phyloP scores from a whole-genome alignment of 2,888 invertebrate genomes.

The Cephus pygmeus region DNA sequence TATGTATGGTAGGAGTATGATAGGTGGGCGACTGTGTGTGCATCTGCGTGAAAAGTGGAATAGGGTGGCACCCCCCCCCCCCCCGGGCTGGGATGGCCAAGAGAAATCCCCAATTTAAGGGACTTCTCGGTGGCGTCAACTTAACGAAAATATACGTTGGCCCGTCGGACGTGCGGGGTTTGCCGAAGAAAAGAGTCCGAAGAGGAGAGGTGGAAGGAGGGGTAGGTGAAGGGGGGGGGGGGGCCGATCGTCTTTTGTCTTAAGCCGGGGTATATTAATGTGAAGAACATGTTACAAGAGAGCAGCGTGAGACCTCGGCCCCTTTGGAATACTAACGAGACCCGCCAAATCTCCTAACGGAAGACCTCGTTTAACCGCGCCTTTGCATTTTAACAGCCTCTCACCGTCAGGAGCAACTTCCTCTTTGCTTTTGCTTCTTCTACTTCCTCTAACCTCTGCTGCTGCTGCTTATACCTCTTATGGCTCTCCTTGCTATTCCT shows the following conservation, averaged over 20 bases:
- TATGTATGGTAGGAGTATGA: neutral
- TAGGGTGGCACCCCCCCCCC: neutral
- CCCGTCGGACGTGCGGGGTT: constrained; percentile 37
- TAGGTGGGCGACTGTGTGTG: neutral
- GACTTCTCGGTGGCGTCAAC: constrained; percentile 56
- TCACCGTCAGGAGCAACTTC: constrained; percentile 31
- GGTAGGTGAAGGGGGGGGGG: constrained; percentile 18
- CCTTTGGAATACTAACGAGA: constrained; percentile 61
- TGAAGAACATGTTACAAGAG: constrained; percentile 61
- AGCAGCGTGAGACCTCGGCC: constrained; percentile 26
- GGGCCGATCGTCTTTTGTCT: constrained; percentile 60
- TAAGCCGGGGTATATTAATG: constrained; percentile 65
- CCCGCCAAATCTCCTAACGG: constrained; percentile 54
- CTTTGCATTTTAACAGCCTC: constrained; percentile 64
- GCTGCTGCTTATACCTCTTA: neutral
- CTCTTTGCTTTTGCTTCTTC: constrained; percentile 1
- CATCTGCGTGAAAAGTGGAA: constrained; percentile 12
- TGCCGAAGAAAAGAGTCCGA: constrained; percentile 23
- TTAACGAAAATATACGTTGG: constrained; percentile 64
- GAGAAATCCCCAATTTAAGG: constrained; percentile 62
- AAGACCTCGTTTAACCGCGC: constrained; percentile 57
- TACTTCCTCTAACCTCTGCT: neutral
- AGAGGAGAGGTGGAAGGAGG: constrained; percentile 22
- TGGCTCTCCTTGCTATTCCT: neutral
- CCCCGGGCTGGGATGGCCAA: constrained; percentile 19